Conservation (phyloP, 2,797 vertebrate species). For the Gadopsis marmoratus region DNA sequence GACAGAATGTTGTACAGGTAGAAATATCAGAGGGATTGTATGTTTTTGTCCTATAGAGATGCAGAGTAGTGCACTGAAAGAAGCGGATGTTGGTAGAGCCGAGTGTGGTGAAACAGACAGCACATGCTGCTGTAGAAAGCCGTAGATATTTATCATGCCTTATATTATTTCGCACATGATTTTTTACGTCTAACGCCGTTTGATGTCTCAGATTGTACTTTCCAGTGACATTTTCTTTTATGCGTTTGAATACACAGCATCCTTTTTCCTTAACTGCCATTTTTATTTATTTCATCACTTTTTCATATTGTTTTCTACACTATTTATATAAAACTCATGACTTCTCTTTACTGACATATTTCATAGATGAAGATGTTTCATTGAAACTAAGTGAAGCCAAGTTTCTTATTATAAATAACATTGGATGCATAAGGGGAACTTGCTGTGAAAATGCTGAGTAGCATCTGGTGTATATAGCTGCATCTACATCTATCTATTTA, state of each 20-base stretch:
- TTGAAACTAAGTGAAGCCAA: constrained; percentile 71
- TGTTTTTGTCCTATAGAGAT: constrained; percentile 37
- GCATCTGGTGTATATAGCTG: constrained; percentile 87
- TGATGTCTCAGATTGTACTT: constrained; percentile 63
- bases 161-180: constrained; percentile 64
- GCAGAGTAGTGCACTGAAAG: constrained; percentile 55
- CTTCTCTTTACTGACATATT: constrained; percentile 61
- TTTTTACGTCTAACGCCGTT: constrained; percentile 59
- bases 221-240: constrained; percentile 55
- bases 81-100: constrained; percentile 37
- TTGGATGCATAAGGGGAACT: constrained; percentile 82
- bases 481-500: constrained; percentile 85
- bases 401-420: constrained; percentile 81
- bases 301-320: constrained; percentile 61
- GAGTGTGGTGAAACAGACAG: constrained; percentile 63
- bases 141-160: constrained; percentile 67
- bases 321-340: constrained; percentile 44
- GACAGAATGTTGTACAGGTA: constrained; percentile 62
- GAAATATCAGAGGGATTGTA: constrained; percentile 57
- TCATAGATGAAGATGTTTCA: constrained; percentile 66
- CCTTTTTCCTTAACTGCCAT: constrained; percentile 39
- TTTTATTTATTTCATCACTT: constrained; percentile 49
- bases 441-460: constrained; percentile 83
- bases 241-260: constrained; percentile 49
- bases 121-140: constrained; percentile 65